Evolutionary conservation across 2,797 vertebrate species (phyloP), one percentile per base, ranked within the genome.

Genomic region (Allochrocebus solatus): DNA sequence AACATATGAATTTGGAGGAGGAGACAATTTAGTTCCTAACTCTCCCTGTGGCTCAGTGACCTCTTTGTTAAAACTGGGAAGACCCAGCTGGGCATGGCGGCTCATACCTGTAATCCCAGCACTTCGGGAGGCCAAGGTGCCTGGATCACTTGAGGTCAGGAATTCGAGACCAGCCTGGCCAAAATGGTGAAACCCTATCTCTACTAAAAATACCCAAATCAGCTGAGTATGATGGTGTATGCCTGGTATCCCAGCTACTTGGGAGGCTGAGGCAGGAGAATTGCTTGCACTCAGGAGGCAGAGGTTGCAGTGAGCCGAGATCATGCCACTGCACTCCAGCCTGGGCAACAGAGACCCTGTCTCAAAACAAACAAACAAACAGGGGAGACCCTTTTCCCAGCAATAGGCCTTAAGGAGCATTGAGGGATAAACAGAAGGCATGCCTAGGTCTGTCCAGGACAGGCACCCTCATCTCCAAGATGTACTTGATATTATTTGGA

Each of bases 401-500:
- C 9, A 21, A 10, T 3, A 57, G 19, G 22, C 4, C 39, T 81
- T 53, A 4, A 26, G 28, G 53, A 70, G 2, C 36, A 11, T n/a
- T 5, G 1, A 43, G 28, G 6, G 61, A 50, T 55, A 55, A n/a
- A 48, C 2, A 28, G 55, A 83, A 90, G 39, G 16, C n/a, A 50
- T 14, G 26, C 1, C 41, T 22, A 36, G 21, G n/a, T 28, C 76
- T 76, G 16, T 17, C 9, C 24, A 33, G 19, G 72, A 76, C 33
- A 11, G 10, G 13, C 1, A 0, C 24, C 61, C 2, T 26, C 2
- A 4, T 21, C 76, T 16, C 43, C 33, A 33, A 79, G 83, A 64
- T 13, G 8, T 14, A 6, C n/a, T 28, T 10, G 70, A 30, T 1
- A 14, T 33, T 5, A 0, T 48, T 28, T 36, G n/a, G 12, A 57